Evolutionary conservation across 2,888 invertebrate species (phyloP).

Genomic region (Parnassius glacialis): DNA sequence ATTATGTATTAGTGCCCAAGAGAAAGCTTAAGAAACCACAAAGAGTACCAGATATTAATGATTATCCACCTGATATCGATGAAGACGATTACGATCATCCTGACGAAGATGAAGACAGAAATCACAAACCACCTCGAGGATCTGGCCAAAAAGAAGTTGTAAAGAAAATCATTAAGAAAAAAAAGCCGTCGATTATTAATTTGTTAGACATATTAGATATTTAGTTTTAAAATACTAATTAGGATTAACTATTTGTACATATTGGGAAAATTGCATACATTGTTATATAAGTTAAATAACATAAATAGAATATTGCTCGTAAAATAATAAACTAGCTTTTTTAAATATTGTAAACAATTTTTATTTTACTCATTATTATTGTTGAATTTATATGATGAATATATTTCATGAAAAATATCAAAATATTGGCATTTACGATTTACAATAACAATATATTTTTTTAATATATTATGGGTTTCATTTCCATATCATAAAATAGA

Average conservation of each 20-base stretch:
- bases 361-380: too few species aligned
- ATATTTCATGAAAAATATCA: too few species aligned
- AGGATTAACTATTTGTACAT: slow-evolving; percentile 33
- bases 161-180: slow-evolving; percentile 65
- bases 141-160: slow-evolving; percentile 55
- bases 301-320: too few species aligned
- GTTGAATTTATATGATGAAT: too few species aligned
- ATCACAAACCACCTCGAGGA: slow-evolving; percentile 46
- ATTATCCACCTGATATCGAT: slow-evolving; percentile 47
- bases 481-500: too few species aligned
- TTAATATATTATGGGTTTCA: too few species aligned
- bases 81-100: slow-evolving; percentile 65
- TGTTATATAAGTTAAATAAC: too few species aligned
- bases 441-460: too few species aligned
- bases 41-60: slow-evolving; percentile 49
- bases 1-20: slow-evolving; percentile 68
- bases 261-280: too few species aligned
- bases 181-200: slow-evolving; percentile 58
- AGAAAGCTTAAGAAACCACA: slow-evolving; percentile 62
- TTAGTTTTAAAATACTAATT: slow-evolving; percentile 62
- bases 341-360: too few species aligned
- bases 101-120: slow-evolving; percentile 53
- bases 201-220: slow-evolving; percentile 72
- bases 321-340: too few species aligned
- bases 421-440: too few species aligned